Base-by-base conservation (phyloP, 2,888 invertebrate species). In the Zygothrica quintamaculata region DNA sequence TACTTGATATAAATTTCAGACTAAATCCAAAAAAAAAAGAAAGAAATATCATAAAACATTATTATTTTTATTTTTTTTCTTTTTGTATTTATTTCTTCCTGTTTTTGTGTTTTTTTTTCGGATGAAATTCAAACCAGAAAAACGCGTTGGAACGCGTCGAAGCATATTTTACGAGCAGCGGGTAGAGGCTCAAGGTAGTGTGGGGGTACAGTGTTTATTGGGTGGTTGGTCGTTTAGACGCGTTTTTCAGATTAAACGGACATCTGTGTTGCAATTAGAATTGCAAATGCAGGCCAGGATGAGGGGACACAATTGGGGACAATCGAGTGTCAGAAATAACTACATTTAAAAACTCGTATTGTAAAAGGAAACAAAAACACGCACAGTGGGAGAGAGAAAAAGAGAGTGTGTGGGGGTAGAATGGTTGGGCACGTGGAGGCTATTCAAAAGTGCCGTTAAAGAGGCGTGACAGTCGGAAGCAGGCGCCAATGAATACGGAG, bases 181-280 rank as follows among this genome's bases (percentile, higher is more conserved):
- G 25, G 16, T 12, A 26, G 15, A 0, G 22, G 9, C 0, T 6
- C 8, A 9, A 16, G 31, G 22, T 6, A 7, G 29, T 13, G 12
- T 7, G 42, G 8, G n/a, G 39, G 11, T 51, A 53, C 39, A 8
- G 25, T 53, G 42, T 44, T 33, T 34, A n/a, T n/a, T n/a, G n/a
- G n/a, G 18, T 22, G 18, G 18, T 2, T 22, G 18, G 25, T 36
- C 43, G 67, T 66, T 52, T 58, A 57, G 29, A 8, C 43, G 39
- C 22, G 26, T 47, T 72, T 52, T 58, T 36, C 51, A 61, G 79
- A 85, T 80, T 71, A 82, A 66, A 56, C 61, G 39, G 52, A 62
- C 71, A 60, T 59, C 53, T 66, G 71, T 60, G n/a, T 58, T 57
- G 67, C 78, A 80, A 80, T 80, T 80, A 80, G 87, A 80, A 80